Conservation (phyloP, 1,140 invertebrate genomes). For the Dinothrombium tinctorium region DNA sequence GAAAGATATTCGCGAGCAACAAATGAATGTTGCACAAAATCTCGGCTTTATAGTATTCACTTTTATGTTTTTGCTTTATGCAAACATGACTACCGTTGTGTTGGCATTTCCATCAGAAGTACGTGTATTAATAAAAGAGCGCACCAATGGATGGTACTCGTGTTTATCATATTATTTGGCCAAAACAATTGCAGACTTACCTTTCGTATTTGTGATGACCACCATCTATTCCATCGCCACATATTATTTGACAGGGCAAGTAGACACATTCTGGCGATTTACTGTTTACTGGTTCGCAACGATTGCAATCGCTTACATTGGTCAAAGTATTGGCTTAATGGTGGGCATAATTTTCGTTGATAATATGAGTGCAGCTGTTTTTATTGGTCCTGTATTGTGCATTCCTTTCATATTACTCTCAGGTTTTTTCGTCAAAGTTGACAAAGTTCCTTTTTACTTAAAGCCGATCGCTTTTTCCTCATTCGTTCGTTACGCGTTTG, state of each 20-base stretch:
- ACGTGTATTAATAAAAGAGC: conserved; percentile 49
- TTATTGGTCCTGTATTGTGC: neutral
- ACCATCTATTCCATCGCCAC: neutral
- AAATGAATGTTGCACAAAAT: conserved; percentile 28
- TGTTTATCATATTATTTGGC: conserved; percentile 85
- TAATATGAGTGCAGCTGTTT: conserved; percentile 23
- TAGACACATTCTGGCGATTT: neutral
- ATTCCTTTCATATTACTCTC: conserved; percentile 43
- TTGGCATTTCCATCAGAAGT: conserved; percentile 57
- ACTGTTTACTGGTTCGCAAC: conserved; percentile 44
- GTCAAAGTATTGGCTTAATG: conserved; percentile 69
- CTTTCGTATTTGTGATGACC: conserved; percentile 29
- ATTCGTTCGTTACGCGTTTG: conserved; percentile 73
- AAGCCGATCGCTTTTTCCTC: conserved; percentile 69
- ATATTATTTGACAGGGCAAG: conserved; percentile 47
- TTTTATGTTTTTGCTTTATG: conserved; percentile 7
- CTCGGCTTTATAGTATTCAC: conserved; percentile 56
- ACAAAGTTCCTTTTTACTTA: conserved; percentile 64
- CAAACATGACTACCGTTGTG: conserved; percentile 33
- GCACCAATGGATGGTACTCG: conserved; percentile 94
- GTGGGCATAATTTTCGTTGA: conserved; percentile 39
- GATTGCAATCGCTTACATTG: conserved; percentile 64
- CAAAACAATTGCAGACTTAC: conserved; percentile 77
- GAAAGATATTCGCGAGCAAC: neutral
- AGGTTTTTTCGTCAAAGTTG: conserved; percentile 80